Evolutionary conservation across 2,797 vertebrate species (phyloP), one percentile per base, ranked within the genome.

Genomic region (Brachymystax lenok): DNA sequence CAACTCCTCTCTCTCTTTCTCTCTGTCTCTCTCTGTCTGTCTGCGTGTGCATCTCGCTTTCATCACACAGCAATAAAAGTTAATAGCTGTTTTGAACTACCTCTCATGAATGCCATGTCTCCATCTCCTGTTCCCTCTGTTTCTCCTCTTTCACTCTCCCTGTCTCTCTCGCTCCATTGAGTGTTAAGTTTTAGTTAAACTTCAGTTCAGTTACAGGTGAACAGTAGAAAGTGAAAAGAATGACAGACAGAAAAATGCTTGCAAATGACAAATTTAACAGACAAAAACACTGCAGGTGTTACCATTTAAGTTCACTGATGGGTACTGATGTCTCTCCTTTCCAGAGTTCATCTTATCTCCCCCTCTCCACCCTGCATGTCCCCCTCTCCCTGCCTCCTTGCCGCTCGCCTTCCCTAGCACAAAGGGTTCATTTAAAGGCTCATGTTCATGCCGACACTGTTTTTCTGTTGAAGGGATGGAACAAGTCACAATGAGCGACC

Each of bases 401-500:
- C 30, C 77, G 79, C 70, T 73, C 33, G 24, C 71, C 74, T n/a
- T 50, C 27, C 14, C 40, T 76, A 63, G 6, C 30, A 76, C 28
- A 79, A 40, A 69, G 1, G 30, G 71, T 61, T 40, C 74, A 27
- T 67, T 67, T 46, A 46, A 46, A 46, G 40, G 40, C 40, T 46
- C 46, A 19, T 6, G 66, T 68, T 24, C 8, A 46, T 46, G 10
- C 40, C 10, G 10, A 46, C 12, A 12, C 28, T 59, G 13, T 59
- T 33, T 40, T 30, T 52, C 56, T 75, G 10, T 67, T 40, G 24
- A 73, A 83, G 80, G 77, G 4, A 82, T 73, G 21, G 73, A 82
- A 69, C 69, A 69, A 67, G 6, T 46, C 85, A 95, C 89, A 52
- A 99, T 99, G 98, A 97, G 96, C 0, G 98, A 99, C 83, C 94